Percentiles rank a stretch among this genome's conserved stretches.
phyloP scores from a whole-genome alignment of 2,888 invertebrate genomes.

The Malthinus flaveolus region DNA sequence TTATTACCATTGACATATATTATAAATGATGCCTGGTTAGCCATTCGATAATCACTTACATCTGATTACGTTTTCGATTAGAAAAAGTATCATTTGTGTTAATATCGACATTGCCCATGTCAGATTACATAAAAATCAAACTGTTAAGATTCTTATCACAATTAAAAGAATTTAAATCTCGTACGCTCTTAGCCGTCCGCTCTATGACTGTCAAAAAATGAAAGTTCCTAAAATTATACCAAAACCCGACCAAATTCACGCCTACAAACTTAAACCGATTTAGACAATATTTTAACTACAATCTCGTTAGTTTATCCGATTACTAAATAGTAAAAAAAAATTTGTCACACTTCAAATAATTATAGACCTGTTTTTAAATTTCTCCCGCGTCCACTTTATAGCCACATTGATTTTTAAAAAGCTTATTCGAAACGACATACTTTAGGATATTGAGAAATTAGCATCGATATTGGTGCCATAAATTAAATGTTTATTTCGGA shows the following conservation, averaged over 20 bases:
- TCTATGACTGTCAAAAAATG: neutral
- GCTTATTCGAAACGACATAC: too few relatives aligned
- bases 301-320: constrained; percentile 50
- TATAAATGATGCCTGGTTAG: constrained; percentile 45
- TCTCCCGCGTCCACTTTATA: too few relatives aligned
- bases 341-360: constrained; percentile 21
- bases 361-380: neutral
- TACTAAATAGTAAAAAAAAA: constrained; percentile 34
- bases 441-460: too few relatives aligned
- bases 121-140: constrained; percentile 10
- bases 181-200: neutral
- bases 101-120: constrained; percentile 34
- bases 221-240: neutral
- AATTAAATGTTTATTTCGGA: too few relatives aligned
- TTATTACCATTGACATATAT: constrained; percentile 51
- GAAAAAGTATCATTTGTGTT: constrained; percentile 34
- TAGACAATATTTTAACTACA: constrained; percentile 46
- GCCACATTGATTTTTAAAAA: too few relatives aligned
- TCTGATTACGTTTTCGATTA: constrained; percentile 35
- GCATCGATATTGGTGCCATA: too few relatives aligned
- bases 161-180: constrained; percentile 5
- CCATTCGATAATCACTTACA: constrained; percentile 39
- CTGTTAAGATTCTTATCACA: constrained; percentile 3
- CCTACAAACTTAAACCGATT: constrained; percentile 37
- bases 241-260: neutral